Evolutionary conservation across 2,888 invertebrate genomes (phyloP), one percentile per base, ranked within the genome.

Genomic region (Drosophila longiperda): DNA sequence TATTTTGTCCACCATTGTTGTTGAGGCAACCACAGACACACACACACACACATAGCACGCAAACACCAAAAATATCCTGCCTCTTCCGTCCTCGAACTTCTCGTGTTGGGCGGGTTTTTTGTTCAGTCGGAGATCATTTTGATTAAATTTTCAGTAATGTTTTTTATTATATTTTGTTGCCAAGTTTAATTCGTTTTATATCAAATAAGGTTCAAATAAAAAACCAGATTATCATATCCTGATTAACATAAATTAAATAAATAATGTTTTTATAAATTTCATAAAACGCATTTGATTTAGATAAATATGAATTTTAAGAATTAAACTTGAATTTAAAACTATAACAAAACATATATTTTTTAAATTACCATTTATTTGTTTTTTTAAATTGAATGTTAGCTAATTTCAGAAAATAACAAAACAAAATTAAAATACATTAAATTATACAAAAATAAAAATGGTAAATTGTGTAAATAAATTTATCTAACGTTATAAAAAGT

Each of bases 1-100:
- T 74, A 70, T 71, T 68, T 72, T 67, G 63, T 60, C 60, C 76
- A 52, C 72, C 70, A 73, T 84, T 84, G 75, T 84, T 87, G 64
- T 54, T 87, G 71, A 75, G 70, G 61, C 57, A 63, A 66, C 66
- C 64, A 53, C 79, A 15, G 12, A 23, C 20, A 45, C 40, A 34
- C 49, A 23, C 20, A 45, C 40, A 34, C 49, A 23, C 42, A 53
- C 20, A 58, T 48, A 33, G 17, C 38, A 38, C 55, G 55, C 55
- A 65, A 74, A 68, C 68, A 68, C 48, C n/a, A 55, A 36, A 66
- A 45, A 70, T 52, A 69, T 29, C 53, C 70, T 42, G n/a, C 36
- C 36, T 38, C 52, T 15, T 29, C 42, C 23, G n/a, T 7, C n/a
- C 29, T 17, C 42, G 23, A 1, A 2, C 4, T 17, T 26, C 26